Evolutionary conservation across 2,888 invertebrate species (phyloP).

Genomic region (Eupelmus urozonus): DNA sequence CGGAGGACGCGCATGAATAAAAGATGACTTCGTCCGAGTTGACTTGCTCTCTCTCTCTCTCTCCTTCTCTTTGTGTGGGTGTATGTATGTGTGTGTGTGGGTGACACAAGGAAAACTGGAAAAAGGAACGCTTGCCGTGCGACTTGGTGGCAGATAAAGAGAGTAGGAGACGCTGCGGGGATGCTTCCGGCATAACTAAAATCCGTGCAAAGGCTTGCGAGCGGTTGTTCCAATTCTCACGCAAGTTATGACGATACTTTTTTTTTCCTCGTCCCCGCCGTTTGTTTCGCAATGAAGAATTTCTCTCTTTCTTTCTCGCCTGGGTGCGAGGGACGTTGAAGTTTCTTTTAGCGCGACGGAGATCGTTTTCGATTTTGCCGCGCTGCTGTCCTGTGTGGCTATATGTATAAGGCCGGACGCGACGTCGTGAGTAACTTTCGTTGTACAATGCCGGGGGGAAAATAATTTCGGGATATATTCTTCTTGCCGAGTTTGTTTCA

Average conservation of each 20-base stretch:
- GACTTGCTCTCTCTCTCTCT: slow-evolving; percentile 44
- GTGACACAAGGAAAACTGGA: not conserved
- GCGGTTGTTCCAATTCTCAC: slow-evolving; percentile 42
- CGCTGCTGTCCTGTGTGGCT: not conserved
- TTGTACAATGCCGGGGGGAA: no score
- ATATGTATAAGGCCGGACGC: not conserved
- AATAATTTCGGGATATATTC: no score
- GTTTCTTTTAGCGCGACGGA: not conserved
- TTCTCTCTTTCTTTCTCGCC: not conserved
- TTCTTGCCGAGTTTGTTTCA: no score
- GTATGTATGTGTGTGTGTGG: slow-evolving; percentile 5
- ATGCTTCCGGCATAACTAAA: slow-evolving; percentile 53
- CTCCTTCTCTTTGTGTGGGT: slow-evolving; percentile 6
- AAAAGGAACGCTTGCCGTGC: not conserved
- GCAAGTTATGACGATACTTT: slow-evolving; percentile 30
- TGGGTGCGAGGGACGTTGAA: not conserved
- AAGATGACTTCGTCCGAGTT: slow-evolving; percentile 55
- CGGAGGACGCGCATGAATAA: slow-evolving; percentile 52
- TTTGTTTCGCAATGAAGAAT: no score
- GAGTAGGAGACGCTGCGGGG: slow-evolving; percentile 22
- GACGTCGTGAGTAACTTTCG: no score
- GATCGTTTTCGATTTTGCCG: not conserved
- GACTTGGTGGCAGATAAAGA: slow-evolving; percentile 1
- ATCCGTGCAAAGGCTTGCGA: slow-evolving; percentile 17
- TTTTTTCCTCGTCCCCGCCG: not conserved